These are phyloP conservation scores for Trichosurus vulpecula DNA, from an alignment of 2,797 vertebrate genomes.

Conservation along the genomic window DNA sequence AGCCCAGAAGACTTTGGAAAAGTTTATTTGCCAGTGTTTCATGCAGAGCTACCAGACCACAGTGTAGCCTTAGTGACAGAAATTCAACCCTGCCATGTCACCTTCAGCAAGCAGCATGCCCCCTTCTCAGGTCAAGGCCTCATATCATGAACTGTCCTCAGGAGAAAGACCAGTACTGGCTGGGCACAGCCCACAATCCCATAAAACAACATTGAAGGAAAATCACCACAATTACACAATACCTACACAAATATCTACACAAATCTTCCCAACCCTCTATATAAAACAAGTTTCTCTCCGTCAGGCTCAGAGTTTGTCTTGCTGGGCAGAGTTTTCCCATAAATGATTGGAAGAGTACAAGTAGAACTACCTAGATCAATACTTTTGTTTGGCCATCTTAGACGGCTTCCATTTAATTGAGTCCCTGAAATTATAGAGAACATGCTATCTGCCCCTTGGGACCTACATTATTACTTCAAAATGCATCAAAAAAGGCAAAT, in stretches of 20 bases:
- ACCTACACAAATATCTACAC: conserved; percentile 96
- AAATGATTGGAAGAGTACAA: conserved; percentile 98
- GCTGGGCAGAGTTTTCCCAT: conserved; percentile 97
- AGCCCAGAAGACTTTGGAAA: conserved; percentile 96
- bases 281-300: conserved; percentile 96
- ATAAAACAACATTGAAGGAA: conserved; percentile 98
- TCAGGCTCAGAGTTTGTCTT: conserved; percentile 93
- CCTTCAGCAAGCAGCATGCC: conserved; percentile 95
- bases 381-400: conserved; percentile 96
- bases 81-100: conserved; percentile 83
- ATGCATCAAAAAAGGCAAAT: not conserved
- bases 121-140: conserved; percentile 96
- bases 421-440: not conserved
- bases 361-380: conserved; percentile 99
- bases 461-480: not conserved
- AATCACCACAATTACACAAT: conserved; percentile 97
- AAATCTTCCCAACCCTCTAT: conserved; percentile 98
- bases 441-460: not conserved
- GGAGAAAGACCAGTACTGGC: conserved; percentile 95
- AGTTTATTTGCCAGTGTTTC: conserved; percentile 96
- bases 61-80: conserved; percentile 91
- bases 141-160: conserved; percentile 92
- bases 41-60: conserved; percentile 99
- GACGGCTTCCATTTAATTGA: conserved; percentile 90
- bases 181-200: conserved; percentile 98